These are phyloP conservation scores for Salmo trutta DNA, from an alignment of 2,797 vertebrate genomes.

Conservation along the genomic window DNA sequence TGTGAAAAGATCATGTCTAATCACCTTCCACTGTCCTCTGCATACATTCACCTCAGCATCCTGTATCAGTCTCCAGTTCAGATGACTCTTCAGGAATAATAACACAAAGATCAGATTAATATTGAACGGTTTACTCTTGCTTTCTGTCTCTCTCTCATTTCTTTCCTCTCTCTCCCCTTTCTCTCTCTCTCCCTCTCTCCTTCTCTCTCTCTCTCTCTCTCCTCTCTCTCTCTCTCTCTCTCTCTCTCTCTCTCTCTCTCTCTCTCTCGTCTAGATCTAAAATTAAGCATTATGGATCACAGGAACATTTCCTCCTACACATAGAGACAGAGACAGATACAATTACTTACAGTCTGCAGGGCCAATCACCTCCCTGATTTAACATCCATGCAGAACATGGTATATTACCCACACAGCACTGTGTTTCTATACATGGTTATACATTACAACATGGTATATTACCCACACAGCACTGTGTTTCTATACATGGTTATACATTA, in stretches of 20 bases:
- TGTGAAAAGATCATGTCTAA: not conserved
- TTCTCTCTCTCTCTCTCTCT: not conserved
- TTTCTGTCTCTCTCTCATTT: too few species aligned
- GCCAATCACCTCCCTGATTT: not conserved
- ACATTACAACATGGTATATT: too few species aligned
- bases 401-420: too few species aligned
- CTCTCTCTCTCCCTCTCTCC: too few species aligned
- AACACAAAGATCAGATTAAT: constrained; percentile 29
- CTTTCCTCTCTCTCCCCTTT: constrained; percentile 8
- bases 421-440: too few species aligned
- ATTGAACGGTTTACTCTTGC: constrained; percentile 20
- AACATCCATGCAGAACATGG: too few species aligned
- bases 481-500: too few species aligned
- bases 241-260: not conserved
- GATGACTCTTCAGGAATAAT: not conserved
- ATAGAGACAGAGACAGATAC: not conserved
- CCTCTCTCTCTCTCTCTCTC: not conserved
- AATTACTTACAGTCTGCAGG: not conserved
- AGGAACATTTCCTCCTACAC: constrained; percentile 18
- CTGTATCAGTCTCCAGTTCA: constrained; percentile 24
- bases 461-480: too few species aligned
- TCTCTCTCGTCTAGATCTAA: constrained; percentile 15
- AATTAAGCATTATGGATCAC: constrained; percentile 31
- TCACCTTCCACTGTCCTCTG: constrained; percentile 9
- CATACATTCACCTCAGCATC: constrained; percentile 16